Evolutionary conservation across 2,113 vertebrate genomes (phyloP).

Genomic region (Laticauda colubrina): DNA sequence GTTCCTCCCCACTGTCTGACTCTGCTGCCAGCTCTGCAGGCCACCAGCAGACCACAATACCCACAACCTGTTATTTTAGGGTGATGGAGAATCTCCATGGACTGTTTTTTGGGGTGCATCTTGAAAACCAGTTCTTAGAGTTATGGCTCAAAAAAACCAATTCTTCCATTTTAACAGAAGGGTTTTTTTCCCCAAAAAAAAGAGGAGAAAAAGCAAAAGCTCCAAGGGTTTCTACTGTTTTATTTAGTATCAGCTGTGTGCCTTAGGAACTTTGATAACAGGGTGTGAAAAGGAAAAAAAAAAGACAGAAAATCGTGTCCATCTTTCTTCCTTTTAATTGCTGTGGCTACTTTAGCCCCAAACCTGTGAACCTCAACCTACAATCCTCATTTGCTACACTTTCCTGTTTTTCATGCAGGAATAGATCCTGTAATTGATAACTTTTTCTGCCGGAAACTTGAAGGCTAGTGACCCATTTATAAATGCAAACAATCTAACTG

Average conservation of each 20-base stretch:
- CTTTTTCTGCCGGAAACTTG: slow-evolving; percentile 38
- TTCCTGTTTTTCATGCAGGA: slow-evolving; percentile 9
- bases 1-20: no score
- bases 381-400: neutral
- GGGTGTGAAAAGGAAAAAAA: neutral
- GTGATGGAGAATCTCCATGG: no score
- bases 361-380: neutral
- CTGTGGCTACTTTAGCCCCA: slow-evolving; percentile 9
- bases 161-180: neutral
- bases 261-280: neutral
- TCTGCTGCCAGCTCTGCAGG: no score
- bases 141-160: neutral
- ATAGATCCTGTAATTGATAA: slow-evolving; percentile 51
- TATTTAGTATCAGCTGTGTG: rapidly evolving
- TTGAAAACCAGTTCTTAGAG: neutral
- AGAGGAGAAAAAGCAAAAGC: neutral
- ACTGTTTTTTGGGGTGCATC: neutral
- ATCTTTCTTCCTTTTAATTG: slow-evolving; percentile 8
- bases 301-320: neutral
- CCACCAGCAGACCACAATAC: no score
- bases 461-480: slow-evolving; percentile 54
- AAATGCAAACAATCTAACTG: slow-evolving; percentile 58
- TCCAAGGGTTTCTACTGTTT: neutral
- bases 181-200: neutral
- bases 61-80: neutral